These are phyloP conservation scores for Rotaria macrura DNA, from an alignment of 2,888 invertebrate species.

Conservation along the genomic window DNA sequence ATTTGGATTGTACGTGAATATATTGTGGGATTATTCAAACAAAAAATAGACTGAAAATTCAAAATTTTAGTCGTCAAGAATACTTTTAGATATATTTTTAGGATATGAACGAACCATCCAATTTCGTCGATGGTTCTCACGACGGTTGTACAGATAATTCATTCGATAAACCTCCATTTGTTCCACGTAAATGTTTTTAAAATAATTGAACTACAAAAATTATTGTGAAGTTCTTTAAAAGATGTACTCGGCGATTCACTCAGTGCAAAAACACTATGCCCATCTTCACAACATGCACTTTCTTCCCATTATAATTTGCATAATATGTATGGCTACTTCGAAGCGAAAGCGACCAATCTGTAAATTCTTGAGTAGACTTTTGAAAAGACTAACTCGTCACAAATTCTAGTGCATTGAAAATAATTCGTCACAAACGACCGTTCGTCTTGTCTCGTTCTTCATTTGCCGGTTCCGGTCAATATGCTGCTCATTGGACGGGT, in stretches of 20 bases:
- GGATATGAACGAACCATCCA: slow-evolving; percentile 49
- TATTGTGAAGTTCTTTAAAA: too few species aligned
- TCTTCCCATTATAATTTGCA: slow-evolving; percentile 43
- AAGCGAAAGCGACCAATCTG: slow-evolving; percentile 38
- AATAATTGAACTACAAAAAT: too few species aligned
- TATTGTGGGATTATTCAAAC: too few species aligned
- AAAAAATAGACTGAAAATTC: too few species aligned
- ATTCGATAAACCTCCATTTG: slow-evolving; percentile 43
- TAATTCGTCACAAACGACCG: slow-evolving; percentile 35
- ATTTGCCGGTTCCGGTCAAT: slow-evolving; percentile 41
- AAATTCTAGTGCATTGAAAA: slow-evolving; percentile 38
- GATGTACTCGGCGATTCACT: too few species aligned
- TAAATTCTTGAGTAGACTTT: slow-evolving; percentile 33
- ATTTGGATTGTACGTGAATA: slow-evolving; percentile 38
- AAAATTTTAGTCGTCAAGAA: too few species aligned
- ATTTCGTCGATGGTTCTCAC: slow-evolving; percentile 42
- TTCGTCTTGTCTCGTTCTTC: slow-evolving; percentile 40
- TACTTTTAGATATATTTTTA: too few species aligned
- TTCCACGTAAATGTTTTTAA: slow-evolving; percentile 35
- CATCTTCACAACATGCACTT: too few species aligned
- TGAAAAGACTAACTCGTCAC: not conserved
- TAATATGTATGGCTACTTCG: slow-evolving; percentile 42
- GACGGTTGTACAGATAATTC: slow-evolving; percentile 39
- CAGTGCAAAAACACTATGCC: too few species aligned
- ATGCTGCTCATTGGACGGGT: slow-evolving; percentile 45